A percentile compares a stretch with the other conserved stretches of the same genome.
phyloP scores from a whole-genome alignment of 2,113 vertebrate species.

The Dromas ardeola region DNA sequence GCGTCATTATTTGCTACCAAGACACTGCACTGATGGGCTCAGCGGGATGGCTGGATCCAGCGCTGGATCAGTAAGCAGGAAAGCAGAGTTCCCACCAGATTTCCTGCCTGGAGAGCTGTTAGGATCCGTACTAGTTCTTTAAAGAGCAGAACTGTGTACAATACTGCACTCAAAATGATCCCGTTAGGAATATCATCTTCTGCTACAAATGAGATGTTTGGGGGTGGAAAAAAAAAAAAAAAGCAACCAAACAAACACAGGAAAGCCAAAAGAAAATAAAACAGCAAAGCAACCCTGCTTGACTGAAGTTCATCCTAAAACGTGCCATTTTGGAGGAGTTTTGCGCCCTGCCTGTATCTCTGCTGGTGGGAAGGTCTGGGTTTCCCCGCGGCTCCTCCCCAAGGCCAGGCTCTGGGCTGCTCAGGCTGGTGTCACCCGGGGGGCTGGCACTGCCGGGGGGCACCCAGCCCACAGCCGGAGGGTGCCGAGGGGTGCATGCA shows the following conservation, averaged over 20 bases:
- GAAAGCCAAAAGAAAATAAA: neutral
- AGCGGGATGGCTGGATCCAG: conserved; percentile 13
- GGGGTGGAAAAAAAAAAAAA: neutral
- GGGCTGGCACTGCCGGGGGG: rapidly evolving
- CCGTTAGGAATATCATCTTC: conserved; percentile 47
- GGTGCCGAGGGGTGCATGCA: neutral
- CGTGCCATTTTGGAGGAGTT: neutral
- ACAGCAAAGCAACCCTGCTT: neutral
- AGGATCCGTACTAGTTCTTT: conserved; percentile 50
- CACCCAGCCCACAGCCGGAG: neutral
- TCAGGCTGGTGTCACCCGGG: neutral
- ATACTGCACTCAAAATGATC: conserved; percentile 29
- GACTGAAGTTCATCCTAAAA: neutral
- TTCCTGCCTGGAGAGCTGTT: conserved; percentile 55
- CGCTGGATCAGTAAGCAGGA: conserved; percentile 42
- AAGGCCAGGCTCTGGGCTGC: neutral
- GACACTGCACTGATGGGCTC: conserved; percentile 42
- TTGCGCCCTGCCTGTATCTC: neutral
- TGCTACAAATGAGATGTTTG: conserved; percentile 56
- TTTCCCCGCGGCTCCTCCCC: neutral
- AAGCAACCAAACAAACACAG: neutral
- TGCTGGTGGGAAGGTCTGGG: neutral
- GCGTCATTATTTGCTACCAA: conserved; percentile 11
- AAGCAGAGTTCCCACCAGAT: conserved; percentile 48
- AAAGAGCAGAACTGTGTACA: conserved; percentile 60